Base-by-base conservation (phyloP, 1,140 invertebrate species). In the Oreohelix idahoensis region DNA sequence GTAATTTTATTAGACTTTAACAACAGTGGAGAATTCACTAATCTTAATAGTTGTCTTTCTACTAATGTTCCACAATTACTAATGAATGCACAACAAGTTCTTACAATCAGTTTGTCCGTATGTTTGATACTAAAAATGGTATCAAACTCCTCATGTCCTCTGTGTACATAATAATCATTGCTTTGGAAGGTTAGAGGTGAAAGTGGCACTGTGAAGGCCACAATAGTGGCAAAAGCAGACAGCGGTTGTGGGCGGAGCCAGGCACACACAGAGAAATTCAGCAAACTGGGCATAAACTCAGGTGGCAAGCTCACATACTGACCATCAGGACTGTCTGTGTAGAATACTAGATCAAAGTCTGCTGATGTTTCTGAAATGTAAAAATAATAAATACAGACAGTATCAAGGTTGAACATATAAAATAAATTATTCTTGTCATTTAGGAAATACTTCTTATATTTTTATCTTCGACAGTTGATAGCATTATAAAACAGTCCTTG, bases 301-400 rank as follows among this genome's bases (percentile, higher is more conserved):
- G 29, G 20, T 26, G 77, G 77, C 11, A 79, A 63, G 63, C n/a
- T 20, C 35, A 66, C 77, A 79, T 66, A 79, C 32, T 63, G 58
- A 35, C 81, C 81, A 32, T 53, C 53, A 69, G 74, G 53, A 11
- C 29, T 11, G 4, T 51, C 36, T 0, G 0, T 0, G 17, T 77
- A 45, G 58, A 83, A 83, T 17, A 76, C 49, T 8, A 83, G 74
- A 42, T 83, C 81, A 70, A 76, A 83, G 29, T 77, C 58, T 26
- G 81, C 39, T 32, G 81, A 36, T 2, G 51, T 35, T 42, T 76
- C 81, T 83, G 81, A 42, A 58, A 74, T 32, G 5, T 32, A 66
- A 32, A 58, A 58, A 58, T 11, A 58, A 58, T 23, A 20, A 23
- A 23, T 58, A 58, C 26, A 58, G 51, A 15, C 42, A 45, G 42